Evolutionary conservation across 2,113 vertebrate species (phyloP), one percentile per base, ranked within the genome.

Genomic region (Eptesicus fuscus): DNA sequence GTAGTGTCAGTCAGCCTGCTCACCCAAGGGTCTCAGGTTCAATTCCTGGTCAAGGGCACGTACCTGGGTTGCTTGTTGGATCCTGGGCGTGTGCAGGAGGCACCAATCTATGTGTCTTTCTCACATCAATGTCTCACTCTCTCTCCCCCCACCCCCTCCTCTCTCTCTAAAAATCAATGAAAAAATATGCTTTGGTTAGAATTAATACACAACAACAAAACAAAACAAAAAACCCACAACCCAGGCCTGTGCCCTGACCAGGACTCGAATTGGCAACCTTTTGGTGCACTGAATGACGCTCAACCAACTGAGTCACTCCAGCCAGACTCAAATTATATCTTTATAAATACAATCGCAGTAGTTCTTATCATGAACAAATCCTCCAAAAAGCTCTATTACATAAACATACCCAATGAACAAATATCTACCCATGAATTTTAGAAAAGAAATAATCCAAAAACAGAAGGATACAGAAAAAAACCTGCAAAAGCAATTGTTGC

Each of bases 371-470:
- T 23, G 12, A 90, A 77, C 71, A 70, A 87, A 83, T 53, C 9
- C 17, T 69, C 69, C 83, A 32, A 93, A 37, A 14, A 84, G 28
- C 17, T 67, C 11, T 73, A 65, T 73, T 90, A 94, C 73, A 56
- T 78, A 69, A 87, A 71, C 37, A 71, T 9, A 2, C 5, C n/a
- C n/a, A 79, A 79, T 79, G 49, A 89, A 83, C 40, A 90, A 61
- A 9, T 35, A 77, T 85, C 88, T 91, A 76, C 11, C 35, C 22
- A 84, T 35, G 17, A 84, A 80, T 67, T 94, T 95, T 74, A 88
- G 30, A 95, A 91, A 93, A 76, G 14, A 94, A 92, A 85, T 44
- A 53, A 80, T 42, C n/a, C 40, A 13, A 51, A 88, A 88, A 70
- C 5, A 88, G 28, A 1, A 80, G 7, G 23, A 80, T 47, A 83